A percentile compares a stretch with the other conserved stretches of the same genome.
Conservation (phyloP, 1,140 invertebrate genomes). For the Whitmania pigra region DNA sequence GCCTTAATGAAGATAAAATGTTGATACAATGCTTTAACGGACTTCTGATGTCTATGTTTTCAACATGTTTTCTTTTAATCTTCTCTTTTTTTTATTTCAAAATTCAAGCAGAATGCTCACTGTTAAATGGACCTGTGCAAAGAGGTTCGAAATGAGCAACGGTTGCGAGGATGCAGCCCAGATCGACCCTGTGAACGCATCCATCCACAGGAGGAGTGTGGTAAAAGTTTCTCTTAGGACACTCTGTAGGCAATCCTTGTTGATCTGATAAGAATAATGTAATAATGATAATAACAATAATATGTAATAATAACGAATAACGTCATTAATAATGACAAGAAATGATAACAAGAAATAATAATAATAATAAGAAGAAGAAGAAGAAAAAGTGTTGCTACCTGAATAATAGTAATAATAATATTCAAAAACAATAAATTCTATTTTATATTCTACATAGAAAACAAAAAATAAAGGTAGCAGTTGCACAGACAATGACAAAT, state of each 20-base stretch:
- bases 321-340: too few relatives aligned
- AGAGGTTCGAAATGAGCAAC: conserved; percentile 5
- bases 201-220: not conserved
- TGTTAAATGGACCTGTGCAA: not conserved
- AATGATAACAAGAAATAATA: too few relatives aligned
- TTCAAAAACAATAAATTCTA: not conserved
- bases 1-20: not conserved
- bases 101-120: not conserved
- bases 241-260: not conserved
- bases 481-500: too few relatives aligned
- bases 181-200: not conserved
- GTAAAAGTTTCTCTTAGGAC: not conserved
- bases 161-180: not conserved
- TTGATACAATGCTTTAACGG: not conserved
- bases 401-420: not conserved
- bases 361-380: too few relatives aligned
- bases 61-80: not conserved
- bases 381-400: too few relatives aligned
- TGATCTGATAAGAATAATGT: not conserved
- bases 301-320: too few relatives aligned
- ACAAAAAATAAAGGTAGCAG: not conserved
- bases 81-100: not conserved
- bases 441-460: not conserved
- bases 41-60: not conserved
- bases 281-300: not conserved